phyloP scores from a whole-genome alignment of 2,888 invertebrate species.

The Microctonus hyperodae region DNA sequence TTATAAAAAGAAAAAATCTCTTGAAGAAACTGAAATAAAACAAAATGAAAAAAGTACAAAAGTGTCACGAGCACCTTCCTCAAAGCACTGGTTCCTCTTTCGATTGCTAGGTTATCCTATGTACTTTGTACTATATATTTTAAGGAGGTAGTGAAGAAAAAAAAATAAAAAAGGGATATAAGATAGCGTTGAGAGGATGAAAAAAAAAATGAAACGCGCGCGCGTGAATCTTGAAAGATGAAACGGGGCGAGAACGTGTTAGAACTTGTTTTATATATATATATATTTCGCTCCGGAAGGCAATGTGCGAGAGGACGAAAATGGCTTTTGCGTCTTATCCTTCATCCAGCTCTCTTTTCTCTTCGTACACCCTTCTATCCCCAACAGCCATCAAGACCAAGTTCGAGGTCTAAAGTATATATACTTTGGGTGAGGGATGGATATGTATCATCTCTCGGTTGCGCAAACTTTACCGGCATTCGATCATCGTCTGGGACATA shows the following conservation, averaged over 20 bases:
- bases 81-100: too few relatives aligned
- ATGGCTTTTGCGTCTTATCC: slow-evolving; percentile 4
- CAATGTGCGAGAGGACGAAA: neutral
- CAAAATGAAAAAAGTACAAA: too few relatives aligned
- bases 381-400: slow-evolving; percentile 18
- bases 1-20: too few relatives aligned
- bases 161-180: neutral
- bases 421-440: slow-evolving; percentile 2
- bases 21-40: too few relatives aligned
- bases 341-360: neutral
- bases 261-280: neutral
- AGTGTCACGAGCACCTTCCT: too few relatives aligned
- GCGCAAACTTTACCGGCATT: slow-evolving; percentile 53
- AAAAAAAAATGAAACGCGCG: neutral
- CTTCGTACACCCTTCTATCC: neutral
- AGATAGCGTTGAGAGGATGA: slow-evolving; percentile 3
- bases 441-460: slow-evolving; percentile 47
- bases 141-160: neutral
- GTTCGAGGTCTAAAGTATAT: slow-evolving; percentile 2
- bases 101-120: too few relatives aligned
- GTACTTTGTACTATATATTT: neutral
- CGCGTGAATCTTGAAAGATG: slow-evolving; percentile 7
- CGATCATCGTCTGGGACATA: slow-evolving; percentile 49
- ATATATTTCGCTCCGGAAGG: slow-evolving; percentile 9
- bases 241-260: slow-evolving; percentile 16